Conservation (phyloP, 1,140 invertebrate species). For the Babylonia areolata region DNA sequence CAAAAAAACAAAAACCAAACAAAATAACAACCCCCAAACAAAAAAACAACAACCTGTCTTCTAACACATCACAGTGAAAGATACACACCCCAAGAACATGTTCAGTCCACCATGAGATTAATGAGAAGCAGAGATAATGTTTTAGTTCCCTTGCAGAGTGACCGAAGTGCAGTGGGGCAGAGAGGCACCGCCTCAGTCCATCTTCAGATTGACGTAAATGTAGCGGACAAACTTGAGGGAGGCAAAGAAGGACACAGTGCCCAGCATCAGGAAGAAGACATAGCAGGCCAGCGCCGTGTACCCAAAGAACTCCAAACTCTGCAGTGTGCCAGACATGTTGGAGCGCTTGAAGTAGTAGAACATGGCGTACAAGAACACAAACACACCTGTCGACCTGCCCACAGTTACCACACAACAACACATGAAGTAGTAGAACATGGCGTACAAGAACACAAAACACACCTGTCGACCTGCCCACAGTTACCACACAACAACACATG, state of each 20-base stretch:
- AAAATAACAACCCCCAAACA: too few relatives aligned
- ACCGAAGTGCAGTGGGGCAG: too few relatives aligned
- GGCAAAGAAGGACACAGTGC: slow-evolving; percentile 79
- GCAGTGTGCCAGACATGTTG: slow-evolving; percentile 79
- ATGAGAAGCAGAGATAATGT: too few relatives aligned
- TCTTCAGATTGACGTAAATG: slow-evolving; percentile 79
- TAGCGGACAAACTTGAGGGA: slow-evolving; percentile 78
- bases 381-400: background rate
- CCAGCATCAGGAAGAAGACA: slow-evolving; percentile 79
- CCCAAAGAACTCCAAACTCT: slow-evolving; percentile 79
- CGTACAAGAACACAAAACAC: too few relatives aligned
- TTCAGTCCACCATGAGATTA: too few relatives aligned
- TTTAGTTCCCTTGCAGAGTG: too few relatives aligned
- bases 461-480: too few relatives aligned
- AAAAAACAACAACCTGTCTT: too few relatives aligned
- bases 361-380: slow-evolving; percentile 78
- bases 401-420: too few relatives aligned
- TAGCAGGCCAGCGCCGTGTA: slow-evolving; percentile 79
- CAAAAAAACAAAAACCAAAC: too few relatives aligned
- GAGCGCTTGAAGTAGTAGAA: slow-evolving; percentile 79
- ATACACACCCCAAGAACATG: too few relatives aligned
- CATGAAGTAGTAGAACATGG: background rate
- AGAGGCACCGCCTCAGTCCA: slow-evolving; percentile 75
- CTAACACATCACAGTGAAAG: too few relatives aligned
- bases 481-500: background rate